Evolutionary conservation across 2,797 vertebrate species (phyloP), one percentile per base, ranked within the genome.

Genomic region (Peromyscus nudipes): DNA sequence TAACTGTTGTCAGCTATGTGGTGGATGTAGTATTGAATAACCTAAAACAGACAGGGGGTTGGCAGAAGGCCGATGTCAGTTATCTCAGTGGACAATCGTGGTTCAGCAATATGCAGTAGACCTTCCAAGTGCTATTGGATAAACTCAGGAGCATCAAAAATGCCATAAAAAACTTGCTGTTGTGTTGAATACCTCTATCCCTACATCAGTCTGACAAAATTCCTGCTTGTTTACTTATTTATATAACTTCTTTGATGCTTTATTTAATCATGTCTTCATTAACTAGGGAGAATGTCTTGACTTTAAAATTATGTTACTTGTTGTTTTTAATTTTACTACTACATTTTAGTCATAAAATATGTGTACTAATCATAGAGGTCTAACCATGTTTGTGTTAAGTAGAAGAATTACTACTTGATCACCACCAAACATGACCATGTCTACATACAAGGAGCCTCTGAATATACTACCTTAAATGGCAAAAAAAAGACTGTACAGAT

Each of bases 201-300:
- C 87, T 92, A 43, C 57, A 67, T 67, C 27, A 90, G 4, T 83
- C 21, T 90, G 23, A 43, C 5, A 55, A 25, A 76, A 73, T 2
- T 71, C 55, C 91, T 89, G 8, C 13, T 94, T 84, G 1, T 27
- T 95, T 89, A 40, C 6, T 75, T 82, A 2, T 91, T 92, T 86
- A 34, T 69, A 31, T 65, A 85, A 83, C 2, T 75, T 83, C 3
- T 23, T 84, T 85, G 3, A 79, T 6, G 52, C 52, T 55, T 55
- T 91, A n/a, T 57, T 79, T 55, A 37, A 73, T 93, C 27, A 92
- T 4, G 62, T 93, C 4, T 92, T 94, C 5, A 87, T 52, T 37
- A 67, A 52, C 10, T 31, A 52, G 25, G n/a, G 57, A 76, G 79
- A 86, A 55, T 81, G 37, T 76, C 75, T 94, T 85, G 12, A 85